These are phyloP conservation scores for Diplolepis rosae DNA, from an alignment of 2,888 invertebrate species.

Conservation along the genomic window DNA sequence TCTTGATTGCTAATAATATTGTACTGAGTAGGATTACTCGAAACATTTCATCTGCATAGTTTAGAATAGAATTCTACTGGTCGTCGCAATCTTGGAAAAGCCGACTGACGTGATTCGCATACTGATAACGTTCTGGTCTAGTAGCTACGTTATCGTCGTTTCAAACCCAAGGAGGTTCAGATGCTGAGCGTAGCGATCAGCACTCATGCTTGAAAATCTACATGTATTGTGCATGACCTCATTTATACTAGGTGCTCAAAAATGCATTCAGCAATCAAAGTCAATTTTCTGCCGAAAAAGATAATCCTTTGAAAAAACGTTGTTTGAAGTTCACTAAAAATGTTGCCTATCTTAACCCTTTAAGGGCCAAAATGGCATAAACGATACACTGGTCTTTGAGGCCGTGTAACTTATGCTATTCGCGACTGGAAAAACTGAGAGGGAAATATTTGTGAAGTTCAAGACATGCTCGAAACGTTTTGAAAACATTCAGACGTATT, in stretches of 20 bases:
- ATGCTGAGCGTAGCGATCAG: neutral
- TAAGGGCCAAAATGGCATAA: too few relatives aligned
- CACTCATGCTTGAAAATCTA: neutral
- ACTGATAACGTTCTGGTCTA: conserved; percentile 46
- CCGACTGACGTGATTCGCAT: conserved; percentile 40
- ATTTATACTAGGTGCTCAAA: conserved; percentile 4
- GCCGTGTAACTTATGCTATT: too few relatives aligned
- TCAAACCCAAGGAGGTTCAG: conserved; percentile 45
- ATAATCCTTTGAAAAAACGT: too few relatives aligned
- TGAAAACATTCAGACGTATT: too few relatives aligned
- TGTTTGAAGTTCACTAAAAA: too few relatives aligned
- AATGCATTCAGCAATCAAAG: neutral
- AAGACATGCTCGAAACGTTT: too few relatives aligned
- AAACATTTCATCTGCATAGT: neutral
- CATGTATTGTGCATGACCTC: neutral
- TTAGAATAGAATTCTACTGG: conserved; percentile 7
- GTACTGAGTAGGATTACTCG: neutral
- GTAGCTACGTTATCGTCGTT: conserved; percentile 41
- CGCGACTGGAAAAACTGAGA: too few relatives aligned
- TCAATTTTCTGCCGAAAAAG: neutral
- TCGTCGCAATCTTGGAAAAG: conserved; percentile 37
- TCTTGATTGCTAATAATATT: conserved; percentile 9
- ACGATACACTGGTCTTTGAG: too few relatives aligned
- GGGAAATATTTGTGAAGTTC: too few relatives aligned
- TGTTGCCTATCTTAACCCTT: too few relatives aligned